Evolutionary conservation across 2,797 vertebrate genomes (phyloP).

Genomic region (Aeoliscus strigatus): DNA sequence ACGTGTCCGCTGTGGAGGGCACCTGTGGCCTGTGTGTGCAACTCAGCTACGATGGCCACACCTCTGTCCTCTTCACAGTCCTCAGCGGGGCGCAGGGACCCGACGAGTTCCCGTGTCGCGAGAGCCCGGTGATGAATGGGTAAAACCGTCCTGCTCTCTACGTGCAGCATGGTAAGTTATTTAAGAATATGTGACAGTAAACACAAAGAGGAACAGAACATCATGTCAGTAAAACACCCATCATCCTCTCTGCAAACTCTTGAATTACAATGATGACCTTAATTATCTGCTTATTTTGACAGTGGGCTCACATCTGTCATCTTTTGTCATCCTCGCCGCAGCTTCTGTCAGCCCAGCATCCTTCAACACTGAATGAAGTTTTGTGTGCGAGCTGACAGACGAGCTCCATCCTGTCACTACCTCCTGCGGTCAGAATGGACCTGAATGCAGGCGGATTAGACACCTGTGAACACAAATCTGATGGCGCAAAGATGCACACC

Average conservation of each 20-base stretch:
- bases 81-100: conserved; percentile 14
- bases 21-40: too few species aligned
- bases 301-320: conserved; percentile 6
- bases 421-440: conserved; percentile 18
- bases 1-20: too few species aligned
- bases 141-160: background rate
- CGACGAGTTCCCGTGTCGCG: conserved; percentile 11
- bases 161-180: conserved; percentile 3
- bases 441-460: conserved; percentile 35
- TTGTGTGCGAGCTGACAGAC: conserved; percentile 37
- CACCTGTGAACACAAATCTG: conserved; percentile 43
- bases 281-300: conserved; percentile 8
- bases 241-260: too few species aligned
- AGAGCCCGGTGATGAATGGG: conserved; percentile 14
- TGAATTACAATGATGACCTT: background rate
- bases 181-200: conserved; percentile 5
- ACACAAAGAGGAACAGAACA: conserved; percentile 5
- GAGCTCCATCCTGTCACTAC: conserved; percentile 31
- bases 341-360: conserved; percentile 5
- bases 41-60: conserved; percentile 1
- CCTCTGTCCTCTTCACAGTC: conserved; percentile 1
- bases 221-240: background rate
- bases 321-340: background rate
- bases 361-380: conserved; percentile 15
- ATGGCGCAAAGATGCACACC: background rate